A percentile compares a stretch with the other conserved stretches of the same genome.
Evolutionary conservation across 2,113 vertebrate genomes (phyloP).

Genomic region (Fregetta grallaria): DNA sequence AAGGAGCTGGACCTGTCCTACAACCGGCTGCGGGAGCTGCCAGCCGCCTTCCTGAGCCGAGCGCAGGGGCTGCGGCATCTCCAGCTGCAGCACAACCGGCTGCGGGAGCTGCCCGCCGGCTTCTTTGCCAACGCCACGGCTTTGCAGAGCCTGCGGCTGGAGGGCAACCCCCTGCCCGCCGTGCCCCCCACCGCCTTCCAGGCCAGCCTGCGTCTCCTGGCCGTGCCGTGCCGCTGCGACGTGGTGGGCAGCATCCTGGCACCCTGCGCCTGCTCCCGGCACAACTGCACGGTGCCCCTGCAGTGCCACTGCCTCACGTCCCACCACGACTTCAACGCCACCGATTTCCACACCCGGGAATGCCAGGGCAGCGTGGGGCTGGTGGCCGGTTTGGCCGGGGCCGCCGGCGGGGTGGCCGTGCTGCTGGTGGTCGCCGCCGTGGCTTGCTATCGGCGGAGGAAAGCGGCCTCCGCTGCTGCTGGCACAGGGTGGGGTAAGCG

Average conservation of each 20-base stretch:
- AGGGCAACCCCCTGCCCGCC: neutral
- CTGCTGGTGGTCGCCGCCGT: neutral
- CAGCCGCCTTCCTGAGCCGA: neutral
- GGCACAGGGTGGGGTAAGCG: rapidly evolving
- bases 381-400: neutral
- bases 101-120: rapidly evolving
- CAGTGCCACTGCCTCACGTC: rapidly evolving
- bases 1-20: constrained; percentile 27
- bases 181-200: neutral
- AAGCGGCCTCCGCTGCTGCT: rapidly evolving
- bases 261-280: rapidly evolving
- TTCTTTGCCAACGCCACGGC: neutral
- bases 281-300: rapidly evolving
- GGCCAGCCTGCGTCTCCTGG: neutral
- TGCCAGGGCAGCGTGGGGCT: rapidly evolving
- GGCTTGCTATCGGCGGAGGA: neutral
- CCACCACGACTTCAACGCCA: rapidly evolving
- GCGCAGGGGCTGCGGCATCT: neutral
- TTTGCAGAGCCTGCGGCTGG: neutral
- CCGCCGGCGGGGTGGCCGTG: rapidly evolving
- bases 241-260: neutral
- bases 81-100: neutral
- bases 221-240: constrained; percentile 8
- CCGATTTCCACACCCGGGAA: neutral
- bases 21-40: neutral